These are phyloP conservation scores for Neoaliturus tenellus DNA, from an alignment of 2,888 invertebrate genomes.

Conservation along the genomic window DNA sequence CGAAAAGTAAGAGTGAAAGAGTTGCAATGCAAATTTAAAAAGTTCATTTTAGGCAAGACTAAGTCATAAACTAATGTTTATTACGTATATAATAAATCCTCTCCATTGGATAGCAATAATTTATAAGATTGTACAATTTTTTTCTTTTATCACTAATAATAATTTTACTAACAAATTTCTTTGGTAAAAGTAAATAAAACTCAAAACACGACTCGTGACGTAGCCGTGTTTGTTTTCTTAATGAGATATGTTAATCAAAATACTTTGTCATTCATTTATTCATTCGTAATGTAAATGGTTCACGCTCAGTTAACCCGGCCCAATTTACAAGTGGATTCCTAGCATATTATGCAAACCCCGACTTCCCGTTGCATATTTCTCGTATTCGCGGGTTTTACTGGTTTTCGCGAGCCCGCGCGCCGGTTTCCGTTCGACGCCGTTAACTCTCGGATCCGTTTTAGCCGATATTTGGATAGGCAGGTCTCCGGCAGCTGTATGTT, in stretches of 20 bases:
- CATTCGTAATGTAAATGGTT: background rate
- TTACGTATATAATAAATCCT: too few relatives aligned
- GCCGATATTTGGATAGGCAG: background rate
- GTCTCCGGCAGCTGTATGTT: background rate
- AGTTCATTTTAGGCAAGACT: too few relatives aligned
- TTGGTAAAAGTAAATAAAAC: too few relatives aligned
- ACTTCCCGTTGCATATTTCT: background rate
- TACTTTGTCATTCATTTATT: constrained; percentile 29
- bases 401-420: background rate
- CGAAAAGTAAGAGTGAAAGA: too few relatives aligned
- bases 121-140: too few relatives aligned
- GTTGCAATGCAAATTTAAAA: too few relatives aligned
- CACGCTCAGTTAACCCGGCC: background rate
- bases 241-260: constrained; percentile 35
- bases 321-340: constrained; percentile 26
- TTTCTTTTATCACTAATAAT: too few relatives aligned
- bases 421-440: background rate
- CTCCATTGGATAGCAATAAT: too few relatives aligned
- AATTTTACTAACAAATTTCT: too few relatives aligned
- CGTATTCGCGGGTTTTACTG: background rate
- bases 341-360: background rate
- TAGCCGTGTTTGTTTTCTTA: constrained; percentile 7
- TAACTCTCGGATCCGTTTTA: background rate
- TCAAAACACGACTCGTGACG: constrained; percentile 2
- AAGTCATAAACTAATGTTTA: too few relatives aligned